Base-by-base conservation (phyloP, 2,113 vertebrate species). In the Vimba vimba region DNA sequence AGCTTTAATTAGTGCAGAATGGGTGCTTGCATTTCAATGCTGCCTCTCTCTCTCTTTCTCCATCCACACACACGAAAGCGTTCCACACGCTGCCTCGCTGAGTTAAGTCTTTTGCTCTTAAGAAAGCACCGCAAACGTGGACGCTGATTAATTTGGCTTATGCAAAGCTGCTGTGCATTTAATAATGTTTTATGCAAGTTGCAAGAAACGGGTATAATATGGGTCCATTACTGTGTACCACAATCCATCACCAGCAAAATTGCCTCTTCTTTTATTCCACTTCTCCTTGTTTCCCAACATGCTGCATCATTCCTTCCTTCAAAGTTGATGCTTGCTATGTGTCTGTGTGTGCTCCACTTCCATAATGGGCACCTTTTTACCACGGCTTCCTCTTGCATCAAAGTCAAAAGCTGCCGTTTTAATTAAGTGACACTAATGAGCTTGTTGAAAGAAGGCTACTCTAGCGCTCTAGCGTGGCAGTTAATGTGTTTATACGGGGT, bases 1-100 rank as follows among this genome's bases (percentile, higher is more conserved):
- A 93, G 96, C 96, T 98, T 97, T 99, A 98, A 99, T 99, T 99
- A 98, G 97, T 95, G 96, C 95, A 94, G 96, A 96, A 95, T 93
- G 95, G 96, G 96, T 95, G 94, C 97, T 90, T 90, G 55, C 91
- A 92, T 94, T 94, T 94, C 92, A 92, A 93, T 91, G 92, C 91
- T 90, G 90, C 91, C 87, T 83, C 92, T 92, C 91, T 93, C 91
- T 91, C 88, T 7, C 69, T 92, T 91, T 90, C 57, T n/a, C 85
- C 59, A 79, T 68, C 83, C 60, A 43, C 43, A 83, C 59, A 47
- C 60, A 57, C 7, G 27, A 52, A 21, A 59, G 68, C 23, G 71
- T 74, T 30, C 59, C 8, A 45, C 13, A 43, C 12, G 9, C 21
- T 43, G 81, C 59, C 79, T 60, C 79, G 69, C 52, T 45, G 50